Evolutionary conservation across 2,888 invertebrate species (phyloP), one percentile per base, ranked within the genome.

Genomic region (Euspilapteryx auroguttella): DNA sequence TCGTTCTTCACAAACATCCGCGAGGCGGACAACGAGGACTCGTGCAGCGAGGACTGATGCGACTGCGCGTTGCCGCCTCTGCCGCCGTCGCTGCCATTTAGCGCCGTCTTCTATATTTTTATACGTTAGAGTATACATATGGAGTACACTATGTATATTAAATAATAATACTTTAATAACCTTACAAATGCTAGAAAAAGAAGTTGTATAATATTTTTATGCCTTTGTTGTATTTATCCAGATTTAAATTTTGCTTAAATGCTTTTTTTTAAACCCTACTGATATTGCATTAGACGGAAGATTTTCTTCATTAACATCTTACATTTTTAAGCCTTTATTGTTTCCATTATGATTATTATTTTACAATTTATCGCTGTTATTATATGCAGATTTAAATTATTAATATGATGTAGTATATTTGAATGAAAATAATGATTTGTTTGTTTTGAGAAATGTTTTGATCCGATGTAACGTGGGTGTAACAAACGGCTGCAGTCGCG

Each of bases 1-100:
- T 83, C 84, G 39, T 87, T 87, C 75, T 85, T 86, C 65, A 82
- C 82, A 27, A 80, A 79, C 49, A 71, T 87, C 40, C 80, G 79
- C 49, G 86, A 86, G 56, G 80, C 76, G 29, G 85, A 85, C 42
- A 83, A 83, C 40, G 80, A 84, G 38, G 80, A 75, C 46, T 71
- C 75, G 4, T 61, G 66, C 41, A 69, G 73, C 45, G 73, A 73
- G 49, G 71, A 71, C 61, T 75, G 71, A 75, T 71, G 51, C 37
- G 50, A 35, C 43, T 43, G 44, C 28, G 36, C 40, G 27, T 36
- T 39, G 34, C 40, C 39, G 38, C 38, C 40, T 30, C 35, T 42
- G 33, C 34, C 38, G 36, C 35, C 34, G 30, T 30, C 34, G 34
- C 21, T 32, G 27, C 43, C 44, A 26, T 34, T 39, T 27, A 12